Evolutionary conservation across 2,113 vertebrate genomes (phyloP), one percentile per base, ranked within the genome.

Genomic region (Pteropus alecto): DNA sequence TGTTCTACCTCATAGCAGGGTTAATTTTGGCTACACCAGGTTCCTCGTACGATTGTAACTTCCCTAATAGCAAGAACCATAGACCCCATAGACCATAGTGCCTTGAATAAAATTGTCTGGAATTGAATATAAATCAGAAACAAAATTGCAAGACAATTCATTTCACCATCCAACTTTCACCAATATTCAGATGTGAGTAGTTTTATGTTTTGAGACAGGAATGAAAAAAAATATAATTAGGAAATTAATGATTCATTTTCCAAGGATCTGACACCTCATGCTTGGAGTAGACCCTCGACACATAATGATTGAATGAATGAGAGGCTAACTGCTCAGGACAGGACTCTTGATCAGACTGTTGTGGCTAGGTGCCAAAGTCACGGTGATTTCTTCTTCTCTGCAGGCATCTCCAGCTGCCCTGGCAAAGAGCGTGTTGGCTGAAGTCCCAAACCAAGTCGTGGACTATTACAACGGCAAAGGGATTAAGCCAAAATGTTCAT

Each of bases 381-480:
- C 33, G 92, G 41, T 79, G 7, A 28, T 98, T 87, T 98, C 97
- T 98, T 97, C 93, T 98, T 93, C 87, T 97, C 96, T 95, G 81
- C 98, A 99, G 99, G 99, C 99, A 19, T 99, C 99, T 96, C 99
- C 99, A 76, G 99, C 99, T 63, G 99, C 99, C 85, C 99, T 99
- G 96, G 99, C 99, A 71, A 99, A 99, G 98, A 99, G 99, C 0
- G 99, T 99, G 94, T 97, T 99, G 97, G 99, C 99, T 9, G 99
- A 99, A 98, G 99, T 99, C 97, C 99, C 99, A 94, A 99, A 99
- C 97, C 99, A 99, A 99, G 99, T 99, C 93, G 99, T 99, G 96
- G 99, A 99, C 98, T 99, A 99, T 99, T 99, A 99, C 99, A 99
- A 99, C 97, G 99, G 99, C 95, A 99, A 99, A 98, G 99, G 99